Evolutionary conservation across 2,113 vertebrate genomes (phyloP).

Genomic region (Nasalis larvatus): DNA sequence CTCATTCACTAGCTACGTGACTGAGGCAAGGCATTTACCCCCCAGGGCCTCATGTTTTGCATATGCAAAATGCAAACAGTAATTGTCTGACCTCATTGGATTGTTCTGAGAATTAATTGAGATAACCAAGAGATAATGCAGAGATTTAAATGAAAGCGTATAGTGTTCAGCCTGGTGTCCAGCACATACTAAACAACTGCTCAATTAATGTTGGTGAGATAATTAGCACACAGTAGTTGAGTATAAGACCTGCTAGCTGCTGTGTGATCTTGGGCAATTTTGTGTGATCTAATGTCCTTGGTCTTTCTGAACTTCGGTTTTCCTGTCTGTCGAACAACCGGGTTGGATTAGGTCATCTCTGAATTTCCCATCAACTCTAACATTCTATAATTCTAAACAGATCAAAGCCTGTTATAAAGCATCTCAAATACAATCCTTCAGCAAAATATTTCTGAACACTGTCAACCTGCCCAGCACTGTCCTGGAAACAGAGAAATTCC

Average conservation of each 20-base stretch:
- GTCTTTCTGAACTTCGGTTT: conserved; percentile 10
- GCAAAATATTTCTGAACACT: conserved; percentile 31
- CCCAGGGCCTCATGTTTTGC: neutral
- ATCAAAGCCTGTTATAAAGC: conserved; percentile 8
- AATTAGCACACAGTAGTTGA: neutral
- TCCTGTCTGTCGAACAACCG: neutral
- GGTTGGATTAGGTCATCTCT: neutral
- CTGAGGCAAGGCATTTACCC: neutral
- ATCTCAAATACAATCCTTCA: conserved; percentile 27
- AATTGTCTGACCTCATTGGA: neutral
- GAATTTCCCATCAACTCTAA: neutral
- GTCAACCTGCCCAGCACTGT: neutral
- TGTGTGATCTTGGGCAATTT: neutral
- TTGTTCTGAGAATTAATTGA: conserved; percentile 1
- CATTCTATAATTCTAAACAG: neutral
- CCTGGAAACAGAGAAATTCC: conserved; percentile 15
- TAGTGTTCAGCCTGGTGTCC: neutral
- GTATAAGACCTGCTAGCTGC: neutral
- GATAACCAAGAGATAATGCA: neutral
- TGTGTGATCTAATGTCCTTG: neutral
- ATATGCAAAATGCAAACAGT: neutral
- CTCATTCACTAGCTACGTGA: neutral
- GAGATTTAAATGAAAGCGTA: neutral
- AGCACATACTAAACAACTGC: neutral
- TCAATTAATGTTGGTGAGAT: neutral